Evolutionary conservation across 2,113 vertebrate species (phyloP), one percentile per base, ranked within the genome.

Genomic region (Gyps fulvus): DNA sequence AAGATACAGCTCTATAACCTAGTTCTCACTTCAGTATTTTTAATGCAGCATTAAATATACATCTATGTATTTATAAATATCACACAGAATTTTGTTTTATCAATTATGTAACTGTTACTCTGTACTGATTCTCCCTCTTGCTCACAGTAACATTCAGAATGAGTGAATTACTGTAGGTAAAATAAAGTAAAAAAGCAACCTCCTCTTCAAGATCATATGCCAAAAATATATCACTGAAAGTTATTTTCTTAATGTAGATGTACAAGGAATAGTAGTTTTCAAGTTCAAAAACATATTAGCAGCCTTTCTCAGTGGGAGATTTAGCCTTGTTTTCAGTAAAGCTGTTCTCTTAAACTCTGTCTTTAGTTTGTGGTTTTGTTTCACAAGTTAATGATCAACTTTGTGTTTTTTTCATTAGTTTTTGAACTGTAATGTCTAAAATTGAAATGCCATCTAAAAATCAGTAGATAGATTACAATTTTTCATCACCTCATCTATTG

Each of bases 121-220:
- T 3, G 2, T 61, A 76, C 40, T 3, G 15, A 18, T 82, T 96
- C 74, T 94, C 55, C 25, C 9, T 89, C 80, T 83, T 70, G 32
- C 67, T 93, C 78, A 36, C 70, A 83, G 62, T 80, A 93, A 17
- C 40, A 40, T 89, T 66, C 18, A 61, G 47, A 81, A 88, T 90
- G 87, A 93, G 55, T 96, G 77, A 87, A 76, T 76, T 78, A 79
- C 43, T 72, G 36, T 85, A 94, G 91, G 77, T 96, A 91, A 95
- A 74, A 89, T 52, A 71, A 82, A 91, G 29, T 40, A 73, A 87
- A 94, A 93, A 94, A 67, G 26, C 36, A 94, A n/a, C 81, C 82
- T 94, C 73, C 91, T 43, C 77, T 89, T 93, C 93, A 96, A 71
- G 72, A 92, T 84, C 52, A n/a, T 59, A 87, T 85, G 65, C 91